These are phyloP conservation scores for Sitta europaea DNA, from an alignment of 2,113 vertebrate genomes.

Conservation along the genomic window DNA sequence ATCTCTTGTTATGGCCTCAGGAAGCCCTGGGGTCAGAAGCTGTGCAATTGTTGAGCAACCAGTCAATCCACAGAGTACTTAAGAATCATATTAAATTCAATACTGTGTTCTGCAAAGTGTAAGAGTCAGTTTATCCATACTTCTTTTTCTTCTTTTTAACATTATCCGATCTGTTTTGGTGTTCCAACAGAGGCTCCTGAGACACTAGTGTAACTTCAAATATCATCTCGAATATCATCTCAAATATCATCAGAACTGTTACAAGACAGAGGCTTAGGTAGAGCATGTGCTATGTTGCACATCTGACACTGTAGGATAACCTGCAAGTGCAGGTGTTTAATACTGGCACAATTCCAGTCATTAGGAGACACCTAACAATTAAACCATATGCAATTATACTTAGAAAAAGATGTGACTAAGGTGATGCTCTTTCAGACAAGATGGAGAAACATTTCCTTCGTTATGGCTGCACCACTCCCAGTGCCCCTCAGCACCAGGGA, in stretches of 20 bases:
- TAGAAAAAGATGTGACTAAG: neutral
- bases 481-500: neutral
- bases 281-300: accelerated
- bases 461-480: neutral
- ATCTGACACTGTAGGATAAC: neutral
- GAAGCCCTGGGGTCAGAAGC: neutral
- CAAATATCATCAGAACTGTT: neutral
- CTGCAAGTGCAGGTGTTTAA: neutral
- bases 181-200: neutral
- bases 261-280: neutral
- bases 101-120: neutral
- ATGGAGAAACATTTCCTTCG: neutral
- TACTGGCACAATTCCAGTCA: neutral
- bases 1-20: neutral
- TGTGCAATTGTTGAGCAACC: neutral
- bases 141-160: neutral
- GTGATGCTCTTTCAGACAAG: neutral
- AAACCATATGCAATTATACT: neutral
- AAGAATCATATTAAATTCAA: neutral
- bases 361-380: neutral
- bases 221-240: neutral
- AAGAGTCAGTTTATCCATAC: neutral
- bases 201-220: neutral
- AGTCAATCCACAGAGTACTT: neutral
- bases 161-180: neutral